phyloP scores from a whole-genome alignment of 2,797 vertebrate species.

The Sebastes variabilis region DNA sequence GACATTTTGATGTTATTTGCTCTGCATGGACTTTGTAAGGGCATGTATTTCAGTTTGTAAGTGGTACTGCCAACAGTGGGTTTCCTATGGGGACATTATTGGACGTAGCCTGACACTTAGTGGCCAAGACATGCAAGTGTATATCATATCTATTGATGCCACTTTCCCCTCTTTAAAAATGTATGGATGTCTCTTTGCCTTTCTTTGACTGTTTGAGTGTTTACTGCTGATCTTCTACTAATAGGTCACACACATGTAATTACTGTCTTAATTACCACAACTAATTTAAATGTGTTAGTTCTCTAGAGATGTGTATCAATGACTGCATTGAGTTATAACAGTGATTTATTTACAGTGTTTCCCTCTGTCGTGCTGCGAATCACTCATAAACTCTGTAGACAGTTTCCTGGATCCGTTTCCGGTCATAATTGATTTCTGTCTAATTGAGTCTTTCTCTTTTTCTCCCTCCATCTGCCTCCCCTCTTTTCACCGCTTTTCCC shows the following conservation, averaged over 20 bases:
- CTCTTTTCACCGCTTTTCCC: conserved; percentile 6
- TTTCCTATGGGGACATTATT: conserved; percentile 13
- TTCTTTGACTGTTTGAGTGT: not conserved
- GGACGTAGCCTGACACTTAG: conserved; percentile 64
- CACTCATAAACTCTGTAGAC: conserved; percentile 24
- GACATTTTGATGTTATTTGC: not conserved
- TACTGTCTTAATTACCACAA: not conserved
- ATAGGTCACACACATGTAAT: not conserved
- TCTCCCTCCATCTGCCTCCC: conserved; percentile 15
- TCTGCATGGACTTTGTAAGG: not conserved
- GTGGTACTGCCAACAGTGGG: not conserved
- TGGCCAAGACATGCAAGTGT: conserved; percentile 34
- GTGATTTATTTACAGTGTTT: conserved; percentile 3
- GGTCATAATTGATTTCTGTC: conserved; percentile 36
- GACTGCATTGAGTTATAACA: not conserved
- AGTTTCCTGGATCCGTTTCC: conserved; percentile 18
- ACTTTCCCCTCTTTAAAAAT: not conserved
- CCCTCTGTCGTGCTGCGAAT: conserved; percentile 16
- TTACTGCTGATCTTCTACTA: not conserved
- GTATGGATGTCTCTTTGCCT: not conserved
- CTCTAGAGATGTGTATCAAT: conserved; percentile 13
- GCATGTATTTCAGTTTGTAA: not conserved
- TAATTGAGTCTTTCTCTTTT: conserved; percentile 56
- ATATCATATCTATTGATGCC: not conserved
- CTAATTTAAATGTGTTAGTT: conserved; percentile 7